Evolutionary conservation across 1,140 invertebrate genomes (phyloP).

Genomic region (Conopomorpha cramerella): DNA sequence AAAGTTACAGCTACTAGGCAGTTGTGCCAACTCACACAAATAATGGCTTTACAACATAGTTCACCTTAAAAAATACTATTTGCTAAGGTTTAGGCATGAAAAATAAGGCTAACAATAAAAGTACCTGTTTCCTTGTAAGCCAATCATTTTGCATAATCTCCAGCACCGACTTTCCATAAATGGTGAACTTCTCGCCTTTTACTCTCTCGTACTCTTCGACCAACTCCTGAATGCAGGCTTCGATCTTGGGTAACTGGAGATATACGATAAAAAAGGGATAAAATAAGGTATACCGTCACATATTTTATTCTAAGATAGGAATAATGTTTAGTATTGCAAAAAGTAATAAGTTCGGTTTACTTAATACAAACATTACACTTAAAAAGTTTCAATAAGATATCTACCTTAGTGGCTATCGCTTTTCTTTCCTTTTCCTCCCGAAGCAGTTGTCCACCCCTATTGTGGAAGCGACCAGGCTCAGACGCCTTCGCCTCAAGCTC

Average conservation of each 20-base stretch:
- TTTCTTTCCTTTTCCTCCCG: conserved; percentile 85
- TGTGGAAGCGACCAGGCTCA: conserved; percentile 80
- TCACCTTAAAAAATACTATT: too few relatives aligned
- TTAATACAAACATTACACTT: too few relatives aligned
- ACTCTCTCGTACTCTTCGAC: conserved; percentile 60
- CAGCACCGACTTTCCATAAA: conserved; percentile 63
- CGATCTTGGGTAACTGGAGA: conserved; percentile 67
- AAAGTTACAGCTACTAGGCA: too few relatives aligned
- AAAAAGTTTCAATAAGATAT: conserved; percentile 7
- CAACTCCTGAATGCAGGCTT: conserved; percentile 62
- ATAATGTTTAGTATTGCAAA: too few relatives aligned
- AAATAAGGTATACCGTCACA: too few relatives aligned
- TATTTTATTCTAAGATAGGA: too few relatives aligned
- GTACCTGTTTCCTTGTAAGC: conserved; percentile 56
- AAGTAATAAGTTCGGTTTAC: too few relatives aligned
- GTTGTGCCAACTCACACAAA: too few relatives aligned
- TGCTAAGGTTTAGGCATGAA: too few relatives aligned
- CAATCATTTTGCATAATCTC: conserved; percentile 62
- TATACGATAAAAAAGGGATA: conserved; percentile 5
- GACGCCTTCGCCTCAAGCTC: conserved; percentile 72
- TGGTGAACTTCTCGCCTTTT: conserved; percentile 58
- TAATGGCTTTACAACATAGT: too few relatives aligned
- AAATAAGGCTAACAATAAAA: conserved; percentile 5
- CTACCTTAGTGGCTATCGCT: conserved; percentile 63
- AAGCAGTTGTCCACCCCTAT: conserved; percentile 81